Base-by-base conservation (phyloP, 2,888 invertebrate species). In the Dinocampus coccinellae region DNA sequence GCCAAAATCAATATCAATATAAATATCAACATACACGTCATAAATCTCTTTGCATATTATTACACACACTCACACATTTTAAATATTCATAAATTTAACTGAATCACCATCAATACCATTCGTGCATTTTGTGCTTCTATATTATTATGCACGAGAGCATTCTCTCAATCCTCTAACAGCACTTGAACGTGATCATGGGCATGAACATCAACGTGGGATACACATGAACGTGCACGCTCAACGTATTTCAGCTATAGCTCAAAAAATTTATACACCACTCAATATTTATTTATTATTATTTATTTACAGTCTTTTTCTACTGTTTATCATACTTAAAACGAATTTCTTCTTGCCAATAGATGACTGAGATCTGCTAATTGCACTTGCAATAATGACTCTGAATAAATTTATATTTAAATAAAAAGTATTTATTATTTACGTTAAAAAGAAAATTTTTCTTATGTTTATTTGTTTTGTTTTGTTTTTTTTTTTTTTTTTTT, bases 401-500 rank as follows among this genome's bases (percentile, higher is more conserved):
- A 47, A 47, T 47, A 47, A 24, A 29, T 39, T 60, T 52, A 20
- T 26, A 9, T 16, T 33, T n/a, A 10, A 13, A 33, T 4, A 16
- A 34, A 33, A 58, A 29, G 26, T 6, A 11, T 42, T 42, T n/a
- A 6, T 55, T 20, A 34, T 33, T 33, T 20, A 58, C 16, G 20
- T 16, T 36, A 16, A 33, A 58, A n/a, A 58, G 34, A n/a, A 33
- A 22, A 42, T 24, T 52, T 47, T 22, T 33, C 79, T 80, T 74
- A 73, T 58, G 47, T 62, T 70, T 78, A 79, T 79, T 82, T 79
- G 64, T 74, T 78, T 79, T 77, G 77, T 75, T n/a, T n/a, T n/a
- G n/a, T n/a, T n/a, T n/a, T n/a, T n/a, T n/a, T n/a, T n/a, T 78
- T 75, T 63, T 61, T 74, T 74, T 79, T 81, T 79, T 78, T 80